A percentile compares a stretch with the other conserved stretches of the same genome.
These are phyloP conservation scores for Macrochelys suwanniensis DNA, from an alignment of 2,797 vertebrate species.

Conservation along the genomic window DNA sequence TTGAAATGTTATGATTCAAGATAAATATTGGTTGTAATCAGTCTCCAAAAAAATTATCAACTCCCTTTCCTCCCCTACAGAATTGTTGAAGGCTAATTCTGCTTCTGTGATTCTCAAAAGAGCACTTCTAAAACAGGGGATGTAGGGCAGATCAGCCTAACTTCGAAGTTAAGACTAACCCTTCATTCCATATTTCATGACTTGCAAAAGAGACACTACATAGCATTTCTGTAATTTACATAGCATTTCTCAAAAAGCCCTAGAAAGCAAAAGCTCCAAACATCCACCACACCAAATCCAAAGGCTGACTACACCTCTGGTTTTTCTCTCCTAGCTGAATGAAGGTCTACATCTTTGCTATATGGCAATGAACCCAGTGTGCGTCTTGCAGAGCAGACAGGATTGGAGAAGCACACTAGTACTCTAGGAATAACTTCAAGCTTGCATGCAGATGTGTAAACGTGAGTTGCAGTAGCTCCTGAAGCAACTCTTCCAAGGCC, in stretches of 20 bases:
- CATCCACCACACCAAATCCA: too few species aligned
- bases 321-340: background rate
- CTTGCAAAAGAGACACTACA: background rate
- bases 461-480: background rate
- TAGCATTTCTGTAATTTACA: background rate
- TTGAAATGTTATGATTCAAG: background rate
- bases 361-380: background rate
- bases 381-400: background rate
- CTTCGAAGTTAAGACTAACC: background rate
- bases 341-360: background rate
- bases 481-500: background rate
- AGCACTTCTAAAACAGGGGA: background rate
- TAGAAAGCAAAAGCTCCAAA: too few species aligned
- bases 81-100: background rate
- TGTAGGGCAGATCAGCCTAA: background rate
- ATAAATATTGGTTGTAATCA: background rate
- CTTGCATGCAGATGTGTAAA: background rate
- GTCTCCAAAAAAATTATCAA: background rate
- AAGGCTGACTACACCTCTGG: background rate
- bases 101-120: background rate
- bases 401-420: background rate
- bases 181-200: background rate
- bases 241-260: background rate
- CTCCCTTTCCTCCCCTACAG: background rate
- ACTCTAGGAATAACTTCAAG: background rate